phyloP scores from a whole-genome alignment of 1,140 invertebrate species.

The Drosophila subpulchrella region DNA sequence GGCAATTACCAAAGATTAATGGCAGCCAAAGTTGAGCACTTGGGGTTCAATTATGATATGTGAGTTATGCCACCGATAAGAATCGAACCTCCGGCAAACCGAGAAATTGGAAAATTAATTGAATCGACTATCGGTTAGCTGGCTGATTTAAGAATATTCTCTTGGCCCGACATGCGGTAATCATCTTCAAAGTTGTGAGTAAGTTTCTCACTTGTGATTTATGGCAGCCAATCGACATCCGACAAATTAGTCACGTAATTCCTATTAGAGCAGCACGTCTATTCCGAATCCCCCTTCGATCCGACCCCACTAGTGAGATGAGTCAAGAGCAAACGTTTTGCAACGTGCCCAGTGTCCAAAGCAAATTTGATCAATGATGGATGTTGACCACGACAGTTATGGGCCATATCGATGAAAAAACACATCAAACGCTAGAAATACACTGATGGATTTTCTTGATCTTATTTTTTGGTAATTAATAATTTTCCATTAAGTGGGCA shows the following conservation, averaged over 20 bases:
- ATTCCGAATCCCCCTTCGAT: conserved; percentile 25
- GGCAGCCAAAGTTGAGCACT: conserved; percentile 56
- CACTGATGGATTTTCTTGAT: background rate
- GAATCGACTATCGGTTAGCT: conserved; percentile 20
- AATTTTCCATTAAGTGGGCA: background rate
- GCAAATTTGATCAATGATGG: conserved; percentile 24
- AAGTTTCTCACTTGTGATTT: conserved; percentile 43
- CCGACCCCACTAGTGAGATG: conserved; percentile 31
- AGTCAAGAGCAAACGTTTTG: conserved; percentile 49
- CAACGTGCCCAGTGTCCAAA: conserved; percentile 42
- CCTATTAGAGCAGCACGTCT: conserved; percentile 61
- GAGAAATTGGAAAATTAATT: conserved; percentile 55
- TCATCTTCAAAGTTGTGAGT: conserved; percentile 18
- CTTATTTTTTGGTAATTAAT: background rate
- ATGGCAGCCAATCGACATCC: conserved; percentile 56
- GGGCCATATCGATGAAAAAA: background rate
- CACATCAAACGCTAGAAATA: background rate
- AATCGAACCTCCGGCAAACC: conserved; percentile 21
- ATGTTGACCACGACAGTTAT: conserved; percentile 3
- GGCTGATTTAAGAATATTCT: conserved; percentile 2
- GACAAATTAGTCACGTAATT: conserved; percentile 78
- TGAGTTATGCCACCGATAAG: conserved; percentile 58
- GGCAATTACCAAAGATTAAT: conserved; percentile 80
- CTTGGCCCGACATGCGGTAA: background rate
- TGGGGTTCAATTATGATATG: conserved; percentile 60